A percentile compares a stretch with the other conserved stretches of the same genome.
These are phyloP conservation scores for Elysia chlorotica DNA, from an alignment of 1,140 invertebrate species.

Conservation along the genomic window DNA sequence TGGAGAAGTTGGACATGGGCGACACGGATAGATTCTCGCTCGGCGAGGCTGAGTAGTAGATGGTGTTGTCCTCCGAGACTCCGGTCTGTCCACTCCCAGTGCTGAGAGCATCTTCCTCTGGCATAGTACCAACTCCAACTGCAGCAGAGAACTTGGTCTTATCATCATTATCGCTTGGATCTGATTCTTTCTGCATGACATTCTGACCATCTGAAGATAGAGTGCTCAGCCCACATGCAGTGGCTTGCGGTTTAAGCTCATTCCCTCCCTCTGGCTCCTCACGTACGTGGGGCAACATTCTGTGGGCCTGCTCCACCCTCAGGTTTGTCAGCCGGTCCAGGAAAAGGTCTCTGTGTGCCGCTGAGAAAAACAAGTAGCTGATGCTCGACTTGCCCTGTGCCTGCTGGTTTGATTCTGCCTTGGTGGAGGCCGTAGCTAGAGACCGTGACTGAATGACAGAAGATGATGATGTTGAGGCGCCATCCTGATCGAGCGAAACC, in stretches of 20 bases:
- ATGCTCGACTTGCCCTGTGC: neutral
- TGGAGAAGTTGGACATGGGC: constrained; percentile 25
- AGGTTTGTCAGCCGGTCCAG: constrained; percentile 47
- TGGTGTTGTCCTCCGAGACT: neutral
- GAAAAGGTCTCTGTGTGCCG: constrained; percentile 41
- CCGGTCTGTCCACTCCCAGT: neutral
- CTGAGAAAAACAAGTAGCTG: constrained; percentile 34
- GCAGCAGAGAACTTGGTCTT: neutral
- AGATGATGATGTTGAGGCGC: no score
- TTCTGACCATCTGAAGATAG: neutral
- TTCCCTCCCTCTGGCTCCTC: constrained; percentile 55
- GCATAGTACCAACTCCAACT: neutral
- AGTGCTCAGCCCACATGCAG: neutral
- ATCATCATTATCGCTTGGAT: neutral
- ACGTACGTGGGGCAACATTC: constrained; percentile 44
- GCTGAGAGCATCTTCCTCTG: neutral
- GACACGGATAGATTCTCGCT: constrained; percentile 19
- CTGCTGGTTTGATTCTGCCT: neutral
- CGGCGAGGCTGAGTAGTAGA: constrained; percentile 1
- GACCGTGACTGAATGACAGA: neutral
- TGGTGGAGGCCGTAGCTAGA: neutral
- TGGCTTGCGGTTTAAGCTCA: constrained; percentile 30
- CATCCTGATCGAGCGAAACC: neutral
- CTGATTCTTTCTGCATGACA: neutral
- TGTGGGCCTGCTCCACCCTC: constrained; percentile 46